Base-by-base conservation (phyloP, 2,797 vertebrate genomes). In the Xenopus petersii region DNA sequence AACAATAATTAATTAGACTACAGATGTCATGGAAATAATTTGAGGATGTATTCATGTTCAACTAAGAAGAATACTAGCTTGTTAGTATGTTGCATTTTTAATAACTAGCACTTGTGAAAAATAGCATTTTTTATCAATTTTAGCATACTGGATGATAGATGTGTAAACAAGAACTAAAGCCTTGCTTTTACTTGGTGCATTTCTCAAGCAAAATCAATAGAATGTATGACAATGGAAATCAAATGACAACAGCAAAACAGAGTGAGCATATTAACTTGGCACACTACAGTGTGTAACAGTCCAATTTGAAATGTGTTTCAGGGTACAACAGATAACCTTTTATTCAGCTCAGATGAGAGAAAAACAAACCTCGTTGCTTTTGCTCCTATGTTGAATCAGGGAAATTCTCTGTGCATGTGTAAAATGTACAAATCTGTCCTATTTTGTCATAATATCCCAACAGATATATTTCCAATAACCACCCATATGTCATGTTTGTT, bases 241-340 rank as follows among this genome's bases (percentile, higher is more conserved):
- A 56, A 56, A 56, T 56, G 13, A 56, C 13, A 56, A 8, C 54
- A 55, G 15, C 9, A 17, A 56, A 56, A 56, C 8, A 56, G 1
- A 56, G 21, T 26, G 10, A 26, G 21, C 24, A 60, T 24, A 60
- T 60, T 2, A 60, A 60, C 9, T 60, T 24, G 17, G 58, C 17
- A 9, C 24, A 24, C 3, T 15, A 60, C 10, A 26, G 21, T 60
- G 17, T 60, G 21, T 26, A 60, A 24, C 58, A 60, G 21, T 24
- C 58, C 54, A 56, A 56, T 16, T 16, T 56, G 54, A 16, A 56
- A 56, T 56, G n/a, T 56, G 54, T 16, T 56, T 56, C n/a, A 56
- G 15, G 54, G 54, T 56, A 56, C 54, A 56, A 56, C 21, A 60
- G 24, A 60, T 60, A 24, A 60, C 58, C 58, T 60, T 60, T 60